phyloP scores from a whole-genome alignment of 2,113 vertebrate species.

The Larimichthys polyactis region DNA sequence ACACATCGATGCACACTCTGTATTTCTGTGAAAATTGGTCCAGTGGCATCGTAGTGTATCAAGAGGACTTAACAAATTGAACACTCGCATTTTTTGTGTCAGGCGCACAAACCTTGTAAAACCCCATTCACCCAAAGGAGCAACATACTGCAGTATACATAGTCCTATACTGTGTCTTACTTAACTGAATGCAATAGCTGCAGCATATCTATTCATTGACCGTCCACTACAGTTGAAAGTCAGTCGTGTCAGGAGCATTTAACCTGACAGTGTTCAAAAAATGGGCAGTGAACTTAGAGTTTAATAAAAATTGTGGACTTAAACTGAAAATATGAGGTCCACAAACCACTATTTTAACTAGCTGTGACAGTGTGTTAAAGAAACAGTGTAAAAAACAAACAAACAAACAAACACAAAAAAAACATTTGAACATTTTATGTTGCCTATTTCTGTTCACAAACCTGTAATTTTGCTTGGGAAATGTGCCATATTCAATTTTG shows the following conservation, averaged over 20 bases:
- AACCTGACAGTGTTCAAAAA: background rate
- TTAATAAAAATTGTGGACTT: background rate
- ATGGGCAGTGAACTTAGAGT: background rate
- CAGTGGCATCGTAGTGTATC: background rate
- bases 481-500: slow-evolving; percentile 26
- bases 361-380: background rate
- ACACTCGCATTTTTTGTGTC: too few relatives aligned
- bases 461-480: slow-evolving; percentile 16
- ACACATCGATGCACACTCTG: background rate
- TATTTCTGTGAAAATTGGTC: background rate
- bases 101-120: background rate
- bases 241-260: background rate
- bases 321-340: background rate
- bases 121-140: background rate
- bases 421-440: slow-evolving; percentile 2
- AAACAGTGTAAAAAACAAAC: background rate
- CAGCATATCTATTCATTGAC: background rate
- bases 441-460: slow-evolving; percentile 9
- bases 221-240: background rate
- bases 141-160: background rate
- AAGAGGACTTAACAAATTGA: background rate
- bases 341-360: background rate
- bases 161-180: background rate
- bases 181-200: background rate
- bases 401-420: too few relatives aligned